Percentiles rank a stretch among this genome's conserved stretches.
These are phyloP conservation scores for Drosophila mauritiana DNA, from an alignment of 1,140 invertebrate genomes.

Conservation along the genomic window DNA sequence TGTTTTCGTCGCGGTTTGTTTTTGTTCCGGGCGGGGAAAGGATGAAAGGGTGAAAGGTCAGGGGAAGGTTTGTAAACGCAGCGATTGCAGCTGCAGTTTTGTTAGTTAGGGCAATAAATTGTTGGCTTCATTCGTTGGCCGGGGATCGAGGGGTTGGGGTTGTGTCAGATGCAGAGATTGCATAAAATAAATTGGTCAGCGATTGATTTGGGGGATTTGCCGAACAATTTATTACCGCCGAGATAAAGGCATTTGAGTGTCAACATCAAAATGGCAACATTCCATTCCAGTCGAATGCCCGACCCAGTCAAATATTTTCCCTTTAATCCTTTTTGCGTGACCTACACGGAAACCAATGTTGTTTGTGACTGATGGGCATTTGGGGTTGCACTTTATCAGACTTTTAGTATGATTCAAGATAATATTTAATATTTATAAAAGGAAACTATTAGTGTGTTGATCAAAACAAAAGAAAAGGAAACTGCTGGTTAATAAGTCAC, in stretches of 20 bases:
- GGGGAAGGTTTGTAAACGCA: slow-evolving; percentile 26
- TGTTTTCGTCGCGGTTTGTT: slow-evolving; percentile 27
- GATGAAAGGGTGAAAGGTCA: neutral
- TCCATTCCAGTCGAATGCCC: slow-evolving; percentile 35
- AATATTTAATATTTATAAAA: no score
- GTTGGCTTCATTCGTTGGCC: slow-evolving; percentile 37
- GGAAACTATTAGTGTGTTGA: no score
- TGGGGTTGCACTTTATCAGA: neutral
- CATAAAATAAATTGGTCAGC: slow-evolving; percentile 68
- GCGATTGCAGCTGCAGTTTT: slow-evolving; percentile 60
- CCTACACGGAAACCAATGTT: slow-evolving; percentile 17
- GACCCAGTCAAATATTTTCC: slow-evolving; percentile 30
- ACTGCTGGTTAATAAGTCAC: no score
- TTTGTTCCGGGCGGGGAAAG: neutral
- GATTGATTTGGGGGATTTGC: slow-evolving; percentile 68
- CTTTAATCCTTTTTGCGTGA: slow-evolving; percentile 39
- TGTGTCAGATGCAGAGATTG: slow-evolving; percentile 60
- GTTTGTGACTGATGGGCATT: neutral
- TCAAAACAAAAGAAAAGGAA: no score
- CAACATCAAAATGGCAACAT: slow-evolving; percentile 54
- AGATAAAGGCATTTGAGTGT: slow-evolving; percentile 51
- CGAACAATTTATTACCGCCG: slow-evolving; percentile 53
- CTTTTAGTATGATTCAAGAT: neutral
- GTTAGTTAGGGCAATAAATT: slow-evolving; percentile 66
- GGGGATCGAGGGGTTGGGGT: neutral